Evolutionary conservation across 1,140 invertebrate genomes (phyloP).

Genomic region (Drosophila pectinifera): DNA sequence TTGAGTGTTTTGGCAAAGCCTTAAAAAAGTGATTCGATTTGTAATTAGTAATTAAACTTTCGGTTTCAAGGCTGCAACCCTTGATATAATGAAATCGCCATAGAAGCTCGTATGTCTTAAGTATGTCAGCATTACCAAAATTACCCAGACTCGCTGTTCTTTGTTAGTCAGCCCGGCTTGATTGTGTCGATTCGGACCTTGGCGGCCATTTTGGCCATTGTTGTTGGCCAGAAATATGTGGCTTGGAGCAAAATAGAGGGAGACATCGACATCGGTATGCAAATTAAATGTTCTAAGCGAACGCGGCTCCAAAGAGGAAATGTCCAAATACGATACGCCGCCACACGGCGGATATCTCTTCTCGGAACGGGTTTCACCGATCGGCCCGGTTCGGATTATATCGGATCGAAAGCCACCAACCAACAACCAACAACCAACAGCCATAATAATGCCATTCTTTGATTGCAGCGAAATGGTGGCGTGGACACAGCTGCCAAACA

Average conservation of each 20-base stretch:
- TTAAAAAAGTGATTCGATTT: neutral
- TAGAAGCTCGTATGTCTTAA: constrained; percentile 11
- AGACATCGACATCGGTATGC: constrained; percentile 60
- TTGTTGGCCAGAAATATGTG: constrained; percentile 60
- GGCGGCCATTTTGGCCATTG: constrained; percentile 22
- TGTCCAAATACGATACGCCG: constrained; percentile 65
- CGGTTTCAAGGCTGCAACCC: neutral
- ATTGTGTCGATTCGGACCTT: constrained; percentile 46
- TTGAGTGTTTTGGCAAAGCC: too few relatives aligned
- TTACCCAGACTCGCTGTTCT: constrained; percentile 32
- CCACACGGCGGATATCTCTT: constrained; percentile 35
- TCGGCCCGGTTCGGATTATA: neutral
- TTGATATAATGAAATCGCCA: neutral
- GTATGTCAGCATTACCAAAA: constrained; percentile 32
- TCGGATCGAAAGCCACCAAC: constrained; percentile 22
- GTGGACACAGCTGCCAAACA: constrained; percentile 60
- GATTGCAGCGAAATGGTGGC: constrained; percentile 67
- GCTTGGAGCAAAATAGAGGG: constrained; percentile 35
- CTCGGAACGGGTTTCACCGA: constrained; percentile 53
- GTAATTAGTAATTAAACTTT: constrained; percentile 8
- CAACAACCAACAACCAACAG: too few relatives aligned
- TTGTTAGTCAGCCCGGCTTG: constrained; percentile 43
- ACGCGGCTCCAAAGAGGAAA: constrained; percentile 65
- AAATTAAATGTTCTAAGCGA: constrained; percentile 69
- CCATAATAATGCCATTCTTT: constrained; percentile 33